These are phyloP conservation scores for Agelaius phoeniceus DNA, from an alignment of 2,113 vertebrate species.

Conservation along the genomic window DNA sequence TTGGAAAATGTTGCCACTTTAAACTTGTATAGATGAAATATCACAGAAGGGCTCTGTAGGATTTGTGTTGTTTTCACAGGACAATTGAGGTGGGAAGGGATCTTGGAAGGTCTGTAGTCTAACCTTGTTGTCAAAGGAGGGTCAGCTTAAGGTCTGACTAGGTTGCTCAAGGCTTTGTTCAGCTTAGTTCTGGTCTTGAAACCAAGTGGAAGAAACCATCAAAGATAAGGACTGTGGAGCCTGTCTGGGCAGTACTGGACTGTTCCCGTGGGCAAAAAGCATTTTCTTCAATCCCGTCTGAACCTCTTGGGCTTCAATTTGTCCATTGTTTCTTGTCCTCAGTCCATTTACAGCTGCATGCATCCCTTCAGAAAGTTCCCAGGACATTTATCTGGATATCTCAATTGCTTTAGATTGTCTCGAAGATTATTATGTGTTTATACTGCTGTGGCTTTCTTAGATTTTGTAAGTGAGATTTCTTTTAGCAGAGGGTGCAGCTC, in stretches of 20 bases:
- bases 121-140: not conserved
- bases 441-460: not conserved
- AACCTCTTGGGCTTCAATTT: not conserved
- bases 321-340: conserved; percentile 15
- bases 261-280: not conserved
- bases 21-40: not conserved
- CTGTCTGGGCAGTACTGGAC: not conserved
- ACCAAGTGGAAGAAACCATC: not conserved
- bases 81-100: not conserved
- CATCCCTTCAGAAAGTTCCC: conserved; percentile 23
- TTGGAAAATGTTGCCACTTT: not conserved
- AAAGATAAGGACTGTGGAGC: not conserved
- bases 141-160: conserved; percentile 4
- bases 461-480: conserved; percentile 8
- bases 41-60: not conserved
- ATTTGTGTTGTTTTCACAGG: not conserved
- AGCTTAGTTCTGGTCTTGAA: not conserved
- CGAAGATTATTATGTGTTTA: not conserved
- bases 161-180: conserved; percentile 12
- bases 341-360: not conserved
- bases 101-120: not conserved
- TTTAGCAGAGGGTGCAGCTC: not conserved
- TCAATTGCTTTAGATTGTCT: conserved; percentile 35
- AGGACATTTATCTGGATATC: conserved; percentile 10
- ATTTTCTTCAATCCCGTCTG: not conserved